Percentiles rank a stretch among this genome's conserved stretches.
phyloP scores from a whole-genome alignment of 2,888 invertebrate species.

The Eilema griseolum region DNA sequence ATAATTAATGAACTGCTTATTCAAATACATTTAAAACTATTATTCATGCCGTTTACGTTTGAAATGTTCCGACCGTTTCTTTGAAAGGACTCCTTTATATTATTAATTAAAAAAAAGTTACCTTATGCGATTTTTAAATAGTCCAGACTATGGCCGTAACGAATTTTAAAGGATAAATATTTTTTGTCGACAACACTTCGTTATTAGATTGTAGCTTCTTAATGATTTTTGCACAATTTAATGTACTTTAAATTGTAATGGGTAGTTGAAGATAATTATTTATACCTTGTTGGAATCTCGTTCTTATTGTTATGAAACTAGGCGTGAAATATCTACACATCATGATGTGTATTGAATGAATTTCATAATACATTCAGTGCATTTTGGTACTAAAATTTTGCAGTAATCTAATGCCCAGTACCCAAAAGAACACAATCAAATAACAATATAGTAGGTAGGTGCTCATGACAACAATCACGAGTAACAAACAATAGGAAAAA shows the following conservation, averaged over 20 bases:
- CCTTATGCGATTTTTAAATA: constrained; percentile 77
- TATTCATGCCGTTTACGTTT: constrained; percentile 86
- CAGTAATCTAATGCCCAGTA: not conserved
- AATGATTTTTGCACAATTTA: constrained; percentile 47
- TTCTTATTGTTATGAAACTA: constrained; percentile 12
- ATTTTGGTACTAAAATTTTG: not conserved
- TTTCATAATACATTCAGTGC: not conserved
- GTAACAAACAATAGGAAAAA: constrained; percentile 55
- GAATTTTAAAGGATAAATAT: constrained; percentile 71
- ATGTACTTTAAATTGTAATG: constrained; percentile 40
- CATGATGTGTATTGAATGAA: not conserved
- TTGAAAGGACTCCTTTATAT: constrained; percentile 77
- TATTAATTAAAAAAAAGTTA: constrained; percentile 79
- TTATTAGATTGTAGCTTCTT: constrained; percentile 45
- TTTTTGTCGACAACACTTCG: constrained; percentile 60
- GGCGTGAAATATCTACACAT: not conserved
- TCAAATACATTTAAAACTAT: constrained; percentile 87
- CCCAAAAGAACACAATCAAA: constrained; percentile 32
- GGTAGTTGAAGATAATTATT: constrained; percentile 35
- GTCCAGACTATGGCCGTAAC: constrained; percentile 59
- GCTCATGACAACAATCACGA: constrained; percentile 21
- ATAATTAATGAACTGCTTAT: constrained; percentile 87
- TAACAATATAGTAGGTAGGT: constrained; percentile 30
- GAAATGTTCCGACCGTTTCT: constrained; percentile 82
- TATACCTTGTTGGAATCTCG: constrained; percentile 34